Conservation (phyloP, 2,888 invertebrate genomes). For the Machimus rusticus region DNA sequence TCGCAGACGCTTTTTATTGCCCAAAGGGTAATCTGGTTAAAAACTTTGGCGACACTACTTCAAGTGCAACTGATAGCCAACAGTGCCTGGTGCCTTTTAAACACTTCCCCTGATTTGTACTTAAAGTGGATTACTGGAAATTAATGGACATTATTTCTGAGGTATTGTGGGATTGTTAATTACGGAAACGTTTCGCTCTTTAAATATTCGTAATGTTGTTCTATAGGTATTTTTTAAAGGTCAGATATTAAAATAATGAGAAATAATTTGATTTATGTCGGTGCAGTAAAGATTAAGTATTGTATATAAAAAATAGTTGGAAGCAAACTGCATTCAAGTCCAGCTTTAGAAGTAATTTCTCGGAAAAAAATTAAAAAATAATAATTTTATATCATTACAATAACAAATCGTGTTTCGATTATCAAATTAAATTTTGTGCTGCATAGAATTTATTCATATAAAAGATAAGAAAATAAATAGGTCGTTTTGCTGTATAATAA, state of each 20-base stretch:
- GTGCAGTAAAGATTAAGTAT: neutral
- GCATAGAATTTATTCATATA: no score
- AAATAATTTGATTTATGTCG: neutral
- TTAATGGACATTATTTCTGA: neutral
- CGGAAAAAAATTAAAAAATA: no score
- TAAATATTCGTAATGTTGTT: neutral
- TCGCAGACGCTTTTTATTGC: neutral
- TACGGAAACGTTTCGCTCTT: neutral
- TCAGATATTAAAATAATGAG: neutral
- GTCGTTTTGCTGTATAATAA: no score
- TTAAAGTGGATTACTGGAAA: neutral
- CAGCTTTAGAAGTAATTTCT: no score
- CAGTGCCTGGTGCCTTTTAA: neutral
- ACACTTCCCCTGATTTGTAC: neutral
- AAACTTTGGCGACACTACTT: slow-evolving; percentile 7
- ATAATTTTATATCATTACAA: no score
- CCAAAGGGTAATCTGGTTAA: neutral
- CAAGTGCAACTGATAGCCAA: neutral
- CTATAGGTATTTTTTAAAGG: neutral
- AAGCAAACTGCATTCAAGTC: no score
- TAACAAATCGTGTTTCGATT: no score
- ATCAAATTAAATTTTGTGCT: no score
- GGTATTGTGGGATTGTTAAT: neutral
- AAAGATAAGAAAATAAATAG: no score
- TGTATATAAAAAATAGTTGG: no score